These are phyloP conservation scores for Hyaena hyaena DNA, from an alignment of 2,113 vertebrate genomes.

Conservation along the genomic window DNA sequence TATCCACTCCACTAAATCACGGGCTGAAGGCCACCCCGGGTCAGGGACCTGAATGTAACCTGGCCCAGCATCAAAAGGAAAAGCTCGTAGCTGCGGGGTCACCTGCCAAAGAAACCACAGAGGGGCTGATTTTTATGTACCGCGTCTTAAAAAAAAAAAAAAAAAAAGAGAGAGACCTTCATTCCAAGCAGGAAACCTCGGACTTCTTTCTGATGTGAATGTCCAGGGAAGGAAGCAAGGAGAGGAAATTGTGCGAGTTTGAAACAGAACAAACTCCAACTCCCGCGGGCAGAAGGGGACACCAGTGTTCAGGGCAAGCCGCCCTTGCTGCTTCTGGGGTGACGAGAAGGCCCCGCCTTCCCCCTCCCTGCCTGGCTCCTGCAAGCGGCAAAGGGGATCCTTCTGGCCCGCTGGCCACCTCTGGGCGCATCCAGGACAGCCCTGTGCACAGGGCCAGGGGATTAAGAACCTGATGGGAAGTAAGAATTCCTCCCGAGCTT, in stretches of 20 bases:
- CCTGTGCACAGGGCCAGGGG: neutral
- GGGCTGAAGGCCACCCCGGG: neutral
- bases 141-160: neutral
- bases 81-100: neutral
- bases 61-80: neutral
- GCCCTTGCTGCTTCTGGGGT: neutral
- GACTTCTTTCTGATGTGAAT: neutral
- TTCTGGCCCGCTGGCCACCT: neutral
- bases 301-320: neutral
- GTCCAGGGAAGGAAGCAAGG: neutral
- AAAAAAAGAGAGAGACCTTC: neutral
- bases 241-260: neutral
- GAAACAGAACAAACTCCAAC: neutral
- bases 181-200: neutral
- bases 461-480: neutral
- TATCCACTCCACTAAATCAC: neutral
- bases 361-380: neutral
- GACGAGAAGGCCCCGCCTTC: neutral
- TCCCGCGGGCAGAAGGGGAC: neutral
- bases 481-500: neutral
- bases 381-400: rapidly evolving
- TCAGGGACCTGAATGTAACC: neutral
- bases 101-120: neutral
- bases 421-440: rapidly evolving
- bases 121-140: neutral